Base-by-base conservation (phyloP, 23 tunicate species). In the Aplidium turbinatum region DNA sequence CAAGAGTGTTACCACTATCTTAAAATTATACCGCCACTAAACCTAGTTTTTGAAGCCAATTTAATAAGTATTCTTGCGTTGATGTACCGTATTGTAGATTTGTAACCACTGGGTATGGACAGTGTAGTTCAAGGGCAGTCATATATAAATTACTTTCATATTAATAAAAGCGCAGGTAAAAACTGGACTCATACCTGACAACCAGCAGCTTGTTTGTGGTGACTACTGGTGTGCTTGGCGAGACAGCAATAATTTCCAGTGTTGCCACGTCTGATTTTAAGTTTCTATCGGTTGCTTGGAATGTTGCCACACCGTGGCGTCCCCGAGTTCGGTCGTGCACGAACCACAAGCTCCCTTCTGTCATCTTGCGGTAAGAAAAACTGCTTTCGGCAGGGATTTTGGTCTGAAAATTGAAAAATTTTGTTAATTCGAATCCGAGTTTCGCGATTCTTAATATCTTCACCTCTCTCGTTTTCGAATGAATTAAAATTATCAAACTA, bases 231-330 rank as follows among this genome's bases (percentile, higher is more conserved):
- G 77, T 58, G 4, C 36, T 18, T 26, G 62, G 39, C 9, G 96
- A 85, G 19, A 82, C 89, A 33, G 68, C 72, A 29, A 60, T 47
- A 34, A 77, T 69, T 1, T 82, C 70, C 0, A 82, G 32, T 9
- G 75, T 18, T 51, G 34, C 39, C 29, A 45, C 34, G 4, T 38
- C 62, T 24, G 96, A 89, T 4, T 16, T 29, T 7, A 82, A 73
- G 0, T 75, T 82, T 18, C 89, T 65, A 38, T 89, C 96, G 4
- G 70, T 48, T 2, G 83, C 84, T 71, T 57, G 73, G 23, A 82
- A 61, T 4, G 79, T 56, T 13, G 70, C 87, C 20, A 75, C 78
- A 42, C 87, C 73, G 57, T 75, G 95, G 40, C 95, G 82, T 28
- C 34, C 36, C 28, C 33, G 54, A 57, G 78, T 16, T 2, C 65